These are phyloP conservation scores for Lasioglossum calceatum DNA, from an alignment of 2,888 invertebrate species.

Conservation along the genomic window DNA sequence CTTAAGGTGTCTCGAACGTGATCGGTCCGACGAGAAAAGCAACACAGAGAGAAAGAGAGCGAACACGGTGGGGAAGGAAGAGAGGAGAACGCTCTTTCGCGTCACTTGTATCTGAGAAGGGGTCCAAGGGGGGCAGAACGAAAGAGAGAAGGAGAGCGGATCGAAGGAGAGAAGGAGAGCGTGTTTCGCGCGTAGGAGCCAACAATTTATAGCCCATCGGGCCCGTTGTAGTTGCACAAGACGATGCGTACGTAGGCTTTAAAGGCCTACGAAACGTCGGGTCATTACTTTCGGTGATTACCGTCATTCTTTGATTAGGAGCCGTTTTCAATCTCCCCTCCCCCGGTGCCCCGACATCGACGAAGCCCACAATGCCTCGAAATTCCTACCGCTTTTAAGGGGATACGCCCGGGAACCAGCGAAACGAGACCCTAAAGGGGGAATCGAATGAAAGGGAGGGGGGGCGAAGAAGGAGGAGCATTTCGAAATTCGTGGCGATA, in stretches of 20 bases:
- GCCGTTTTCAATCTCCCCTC: constrained; percentile 57
- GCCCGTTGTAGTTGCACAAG: constrained; percentile 68
- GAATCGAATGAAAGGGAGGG: not conserved
- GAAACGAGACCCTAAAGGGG: constrained; percentile 42
- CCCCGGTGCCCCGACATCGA: not conserved
- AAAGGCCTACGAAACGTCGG: constrained; percentile 72
- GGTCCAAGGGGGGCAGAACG: not conserved
- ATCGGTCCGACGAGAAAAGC: constrained; percentile 54
- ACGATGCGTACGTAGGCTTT: constrained; percentile 66
- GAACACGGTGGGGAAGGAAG: not conserved
- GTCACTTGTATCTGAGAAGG: not conserved
- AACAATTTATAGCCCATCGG: constrained; percentile 78
- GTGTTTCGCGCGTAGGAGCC: constrained; percentile 76
- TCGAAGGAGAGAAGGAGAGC: constrained; percentile 24
- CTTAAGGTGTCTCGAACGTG: constrained; percentile 68
- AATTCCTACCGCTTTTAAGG: constrained; percentile 67
- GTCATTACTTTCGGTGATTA: constrained; percentile 80
- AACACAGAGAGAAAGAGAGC: constrained; percentile 30
- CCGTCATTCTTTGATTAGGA: constrained; percentile 78
- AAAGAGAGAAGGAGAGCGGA: constrained; percentile 10
- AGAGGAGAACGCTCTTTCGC: constrained; percentile 2
- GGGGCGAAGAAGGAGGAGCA: constrained; percentile 51
- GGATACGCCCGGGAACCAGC: constrained; percentile 50
- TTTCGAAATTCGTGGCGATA: constrained; percentile 82
- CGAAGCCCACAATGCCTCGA: constrained; percentile 59